Evolutionary conservation across 2,888 invertebrate genomes (phyloP), one percentile per base, ranked within the genome.

Genomic region (Malthinus seriepunctatus): DNA sequence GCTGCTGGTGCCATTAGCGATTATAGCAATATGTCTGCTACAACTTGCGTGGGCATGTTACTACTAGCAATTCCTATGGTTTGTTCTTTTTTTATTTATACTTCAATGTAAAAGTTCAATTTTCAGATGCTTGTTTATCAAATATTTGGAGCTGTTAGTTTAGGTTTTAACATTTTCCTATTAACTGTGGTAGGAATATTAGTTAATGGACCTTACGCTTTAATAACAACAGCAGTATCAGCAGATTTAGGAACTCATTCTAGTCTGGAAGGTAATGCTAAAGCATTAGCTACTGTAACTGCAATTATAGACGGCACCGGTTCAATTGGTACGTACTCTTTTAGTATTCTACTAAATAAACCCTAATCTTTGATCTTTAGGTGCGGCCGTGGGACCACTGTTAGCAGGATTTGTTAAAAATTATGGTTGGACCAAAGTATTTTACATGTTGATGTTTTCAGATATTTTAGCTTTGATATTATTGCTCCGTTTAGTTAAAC

Each of bases 261-360:
- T 64, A 89, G 89, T 60, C 81, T 97, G 52, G 87, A 89, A 50
- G 93, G 93, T 1, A 93, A 92, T 79, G 81, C 93, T 0, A 91
- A 89, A 74, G 97, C 97, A 4, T 78, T 97, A 58, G 96, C 97
- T 6, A 97, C 97, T 0, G 97, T 97, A n/a, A 95, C 97, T 0
- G 95, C 97, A 14, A 96, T 97, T 69, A 97, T 97, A 44, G 97
- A 97, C 79, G 97, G 97, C 44, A 97, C 97, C 0, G 97, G 97
- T 6, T 93, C 93, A 60, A 85, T 93, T 56, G 93, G 90, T 88
- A 62, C 11, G 14, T 11, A 11, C 9, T 6, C 2, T 32, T 31
- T 6, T 15, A 23, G 5, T 23, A 3, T 3, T 5, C 23, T 3
- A 23, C 23, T 5, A 2, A 23, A 37, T 37, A 12, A 12, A 11